Percentiles rank a stretch among this genome's conserved stretches.
These are phyloP conservation scores for Galago senegalensis DNA, from an alignment of 2,797 vertebrate genomes.

Conservation along the genomic window DNA sequence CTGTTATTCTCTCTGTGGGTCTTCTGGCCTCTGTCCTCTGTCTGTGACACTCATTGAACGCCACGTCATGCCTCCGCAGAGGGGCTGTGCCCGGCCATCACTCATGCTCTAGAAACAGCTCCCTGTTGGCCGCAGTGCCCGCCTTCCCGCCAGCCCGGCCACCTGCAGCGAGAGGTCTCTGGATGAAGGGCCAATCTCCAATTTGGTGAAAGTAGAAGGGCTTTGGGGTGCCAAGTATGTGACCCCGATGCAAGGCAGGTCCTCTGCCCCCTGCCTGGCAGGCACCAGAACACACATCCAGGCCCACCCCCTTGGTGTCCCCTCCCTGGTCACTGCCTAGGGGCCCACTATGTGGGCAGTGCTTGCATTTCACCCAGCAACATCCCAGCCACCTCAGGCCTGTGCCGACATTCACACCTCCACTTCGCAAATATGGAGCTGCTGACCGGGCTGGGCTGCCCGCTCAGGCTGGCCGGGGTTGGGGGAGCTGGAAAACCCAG, in stretches of 20 bases:
- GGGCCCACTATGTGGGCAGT: rapidly evolving
- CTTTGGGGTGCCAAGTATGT: background rate
- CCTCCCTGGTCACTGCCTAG: background rate
- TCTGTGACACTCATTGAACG: rapidly evolving
- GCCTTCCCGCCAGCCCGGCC: background rate
- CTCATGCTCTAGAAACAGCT: rapidly evolving
- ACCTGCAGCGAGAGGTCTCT: background rate
- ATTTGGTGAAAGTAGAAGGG: background rate
- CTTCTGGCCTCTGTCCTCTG: background rate
- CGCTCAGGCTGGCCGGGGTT: rapidly evolving
- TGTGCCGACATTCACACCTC: rapidly evolving
- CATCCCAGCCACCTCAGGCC: background rate
- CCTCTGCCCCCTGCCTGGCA: too few relatives aligned
- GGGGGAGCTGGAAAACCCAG: too few relatives aligned
- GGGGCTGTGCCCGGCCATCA: background rate
- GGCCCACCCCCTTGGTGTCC: background rate
- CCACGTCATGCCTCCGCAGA: background rate
- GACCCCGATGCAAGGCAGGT: background rate
- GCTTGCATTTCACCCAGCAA: too few relatives aligned
- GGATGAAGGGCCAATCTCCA: background rate
- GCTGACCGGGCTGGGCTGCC: background rate
- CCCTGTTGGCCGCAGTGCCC: background rate
- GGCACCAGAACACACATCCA: background rate
- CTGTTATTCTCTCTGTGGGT: background rate
- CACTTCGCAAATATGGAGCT: too few relatives aligned